These are phyloP conservation scores for Erynnis tages DNA, from an alignment of 2,888 invertebrate genomes.

Conservation along the genomic window DNA sequence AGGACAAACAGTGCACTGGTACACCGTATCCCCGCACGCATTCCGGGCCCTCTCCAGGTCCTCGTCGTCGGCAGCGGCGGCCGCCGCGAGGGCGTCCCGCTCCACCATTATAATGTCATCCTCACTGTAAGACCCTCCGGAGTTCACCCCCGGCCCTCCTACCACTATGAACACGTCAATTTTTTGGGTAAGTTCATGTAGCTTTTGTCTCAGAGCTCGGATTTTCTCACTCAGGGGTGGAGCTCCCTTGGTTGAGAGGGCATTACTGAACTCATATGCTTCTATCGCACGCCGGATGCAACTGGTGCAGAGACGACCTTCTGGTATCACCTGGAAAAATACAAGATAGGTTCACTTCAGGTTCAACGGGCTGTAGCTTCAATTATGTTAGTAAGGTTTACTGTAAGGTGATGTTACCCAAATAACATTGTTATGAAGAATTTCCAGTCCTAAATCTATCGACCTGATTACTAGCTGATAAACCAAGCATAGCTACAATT, in stretches of 20 bases:
- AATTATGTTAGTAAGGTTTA: no score
- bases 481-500: no score
- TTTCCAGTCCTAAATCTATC: no score
- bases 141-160: constrained; percentile 45
- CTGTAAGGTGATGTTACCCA: no score
- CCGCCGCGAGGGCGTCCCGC: constrained; percentile 58
- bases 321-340: constrained; percentile 60
- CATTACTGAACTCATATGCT: constrained; percentile 59
- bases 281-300: constrained; percentile 62
- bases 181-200: constrained; percentile 70
- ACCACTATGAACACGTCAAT: constrained; percentile 75
- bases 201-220: constrained; percentile 56
- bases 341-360: no score
- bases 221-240: constrained; percentile 71
- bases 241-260: constrained; percentile 45
- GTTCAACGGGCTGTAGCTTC: no score
- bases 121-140: constrained; percentile 59
- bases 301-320: constrained; percentile 55
- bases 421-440: no score
- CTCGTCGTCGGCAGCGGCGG: constrained; percentile 57
- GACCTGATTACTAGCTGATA: no score
- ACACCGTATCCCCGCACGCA: constrained; percentile 61
- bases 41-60: constrained; percentile 56
- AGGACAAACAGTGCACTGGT: constrained; percentile 71
- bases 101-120: constrained; percentile 76